phyloP scores from a whole-genome alignment of 2,888 invertebrate species.

The Timandra comae region DNA sequence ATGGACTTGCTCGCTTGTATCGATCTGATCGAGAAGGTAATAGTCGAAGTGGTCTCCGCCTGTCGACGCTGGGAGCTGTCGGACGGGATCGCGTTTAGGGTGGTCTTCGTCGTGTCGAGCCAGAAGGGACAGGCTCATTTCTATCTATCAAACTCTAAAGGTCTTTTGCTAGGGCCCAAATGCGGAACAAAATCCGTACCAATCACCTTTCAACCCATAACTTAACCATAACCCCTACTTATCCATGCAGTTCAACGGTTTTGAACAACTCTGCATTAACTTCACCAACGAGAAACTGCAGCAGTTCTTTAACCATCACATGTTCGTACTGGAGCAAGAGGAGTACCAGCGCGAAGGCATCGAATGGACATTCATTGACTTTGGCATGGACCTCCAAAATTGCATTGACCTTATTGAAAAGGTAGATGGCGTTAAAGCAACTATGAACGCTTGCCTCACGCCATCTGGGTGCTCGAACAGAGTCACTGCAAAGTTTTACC shows the following conservation, averaged over 20 bases:
- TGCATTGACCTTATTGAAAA: slow-evolving; percentile 97
- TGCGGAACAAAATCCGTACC: slow-evolving; percentile 68
- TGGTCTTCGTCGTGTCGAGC: slow-evolving; percentile 19
- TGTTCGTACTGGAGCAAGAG: slow-evolving; percentile 98
- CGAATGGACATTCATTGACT: slow-evolving; percentile 97
- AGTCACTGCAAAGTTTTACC: slow-evolving; percentile 28
- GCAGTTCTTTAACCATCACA: slow-evolving; percentile 99
- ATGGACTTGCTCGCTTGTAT: slow-evolving; percentile 97
- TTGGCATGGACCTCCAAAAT: slow-evolving; percentile 96
- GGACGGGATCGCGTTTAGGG: slow-evolving; percentile 27
- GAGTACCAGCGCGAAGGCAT: slow-evolving; percentile 97
- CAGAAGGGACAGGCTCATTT: slow-evolving; percentile 27
- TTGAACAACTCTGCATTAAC: slow-evolving; percentile 99
- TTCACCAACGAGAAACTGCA: slow-evolving; percentile 98
- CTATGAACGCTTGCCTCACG: slow-evolving; percentile 71
- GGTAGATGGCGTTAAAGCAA: slow-evolving; percentile 81
- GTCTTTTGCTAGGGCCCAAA: slow-evolving; percentile 35
- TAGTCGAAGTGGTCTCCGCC: slow-evolving; percentile 38
- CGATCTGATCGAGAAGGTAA: slow-evolving; percentile 96
- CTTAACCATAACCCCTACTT: slow-evolving; percentile 50
- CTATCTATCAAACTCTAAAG: slow-evolving; percentile 9
- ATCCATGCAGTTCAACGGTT: slow-evolving; percentile 91
- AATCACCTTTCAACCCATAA: slow-evolving; percentile 36
- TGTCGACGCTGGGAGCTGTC: slow-evolving; percentile 41
- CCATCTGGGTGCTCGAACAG: slow-evolving; percentile 53